Percentiles rank a stretch among this genome's conserved stretches.
Evolutionary conservation across 2,797 vertebrate genomes (phyloP).

Genomic region (Perodicticus potto): DNA sequence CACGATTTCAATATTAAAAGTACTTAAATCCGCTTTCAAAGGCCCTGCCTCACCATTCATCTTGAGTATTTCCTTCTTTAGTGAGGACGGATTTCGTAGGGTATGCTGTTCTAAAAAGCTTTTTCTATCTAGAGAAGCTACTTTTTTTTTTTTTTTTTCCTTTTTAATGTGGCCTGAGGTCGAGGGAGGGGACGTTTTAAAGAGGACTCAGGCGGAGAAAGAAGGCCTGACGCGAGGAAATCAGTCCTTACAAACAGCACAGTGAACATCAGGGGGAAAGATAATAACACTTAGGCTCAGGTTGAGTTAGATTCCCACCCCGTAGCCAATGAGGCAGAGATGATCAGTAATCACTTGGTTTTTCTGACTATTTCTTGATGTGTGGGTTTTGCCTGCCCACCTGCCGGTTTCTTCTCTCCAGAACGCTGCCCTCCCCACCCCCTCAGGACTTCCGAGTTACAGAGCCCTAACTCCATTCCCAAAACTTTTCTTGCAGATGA

Average conservation of each 20-base stretch:
- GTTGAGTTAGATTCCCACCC: constrained; percentile 82
- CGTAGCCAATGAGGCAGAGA: constrained; percentile 83
- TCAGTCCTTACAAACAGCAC: constrained; percentile 62
- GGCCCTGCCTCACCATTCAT: constrained; percentile 85
- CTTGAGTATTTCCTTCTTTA: constrained; percentile 82
- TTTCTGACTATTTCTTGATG: constrained; percentile 70
- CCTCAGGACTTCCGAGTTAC: not conserved
- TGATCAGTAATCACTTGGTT: constrained; percentile 83
- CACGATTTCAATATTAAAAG: constrained; percentile 90
- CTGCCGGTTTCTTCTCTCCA: constrained; percentile 47
- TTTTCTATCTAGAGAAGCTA: constrained; percentile 67
- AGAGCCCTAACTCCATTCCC: constrained; percentile 78
- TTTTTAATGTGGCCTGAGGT: constrained; percentile 31
- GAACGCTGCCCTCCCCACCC: constrained; percentile 35
- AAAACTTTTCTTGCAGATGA: constrained; percentile 94
- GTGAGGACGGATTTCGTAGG: constrained; percentile 66
- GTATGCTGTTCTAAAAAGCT: constrained; percentile 72
- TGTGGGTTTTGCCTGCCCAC: constrained; percentile 66
- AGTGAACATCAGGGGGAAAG: constrained; percentile 74
- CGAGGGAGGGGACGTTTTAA: constrained; percentile 47
- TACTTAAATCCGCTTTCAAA: constrained; percentile 88
- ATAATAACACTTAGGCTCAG: constrained; percentile 81
- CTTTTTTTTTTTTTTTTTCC: not conserved
- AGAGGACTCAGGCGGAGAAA: constrained; percentile 56
- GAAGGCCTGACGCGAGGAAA: constrained; percentile 66